Evolutionary conservation across 2,797 vertebrate genomes (phyloP), one percentile per base, ranked within the genome.

Genomic region (Coranthus polyacanthus): DNA sequence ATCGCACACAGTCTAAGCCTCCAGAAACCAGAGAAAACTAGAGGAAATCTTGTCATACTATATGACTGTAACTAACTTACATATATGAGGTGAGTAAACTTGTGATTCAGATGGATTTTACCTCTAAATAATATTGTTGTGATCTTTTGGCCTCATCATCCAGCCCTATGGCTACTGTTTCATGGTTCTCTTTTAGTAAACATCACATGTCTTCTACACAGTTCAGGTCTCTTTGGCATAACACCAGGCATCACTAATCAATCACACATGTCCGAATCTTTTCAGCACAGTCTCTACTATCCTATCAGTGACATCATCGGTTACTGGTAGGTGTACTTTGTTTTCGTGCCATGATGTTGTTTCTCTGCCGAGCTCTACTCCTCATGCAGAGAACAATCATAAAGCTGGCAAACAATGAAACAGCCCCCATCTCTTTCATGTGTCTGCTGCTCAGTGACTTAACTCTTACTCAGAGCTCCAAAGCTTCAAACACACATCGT

Each of bases 331-430:
- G 53, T 10, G 7, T 2, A 1, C 50, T 55, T 32, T 64, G 75
- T 69, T 63, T 61, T 58, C 43, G 34, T 75, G 82, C 76, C 68
- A 46, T 1, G 17, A 3, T 68, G 62, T 71, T 75, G 65, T 79
- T 75, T 51, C 53, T 54, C 16, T n/a, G 46, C 60, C 0, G 26
- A 72, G 63, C 49, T 60, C n/a, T 22, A 4, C 22, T 72, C 57
- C 59, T 68, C 62, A 55, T 34, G 63, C 77, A 61, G 67, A 65
- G 56, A 78, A 58, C 70, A 52, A 66, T 72, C 43, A 56, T 59
- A 49, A 65, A 74, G 41, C 74, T 78, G 81, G 76, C 72, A 16
- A 36, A 69, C 75, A 53, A 61, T 64, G 43, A 72, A 62, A 74
- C 68, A 6, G 1, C 37, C 20, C 7, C 4, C 1, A 2, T 9